Base-by-base conservation (phyloP, 2,888 invertebrate species). In the Caenorhabditis angaria region DNA sequence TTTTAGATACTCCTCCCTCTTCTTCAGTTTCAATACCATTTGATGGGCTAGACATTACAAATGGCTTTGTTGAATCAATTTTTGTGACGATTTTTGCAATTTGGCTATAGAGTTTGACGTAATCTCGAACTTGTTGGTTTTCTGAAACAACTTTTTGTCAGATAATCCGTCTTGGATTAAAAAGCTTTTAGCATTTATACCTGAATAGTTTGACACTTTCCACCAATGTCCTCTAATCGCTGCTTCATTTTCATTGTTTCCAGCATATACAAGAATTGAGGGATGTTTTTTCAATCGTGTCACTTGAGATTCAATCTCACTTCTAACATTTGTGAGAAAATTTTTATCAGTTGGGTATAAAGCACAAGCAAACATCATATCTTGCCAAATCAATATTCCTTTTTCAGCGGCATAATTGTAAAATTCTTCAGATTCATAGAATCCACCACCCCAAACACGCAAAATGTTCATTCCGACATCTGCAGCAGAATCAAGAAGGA, bases 361-460 rank as follows among this genome's bases (percentile, higher is more conserved):
- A 24, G 93, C 91, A 87, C 95, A 96, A 0, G 96, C 97, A 88
- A 96, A 99, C 92, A 96, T 94, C 87, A 97, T 92, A 88, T 99
- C 97, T 78, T 99, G 97, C 97, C 97, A 99, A 64, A 99, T 92
- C 84, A 97, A 90, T 56, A 97, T 92, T 0, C 97, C 97, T 59
- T 93, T 70, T 53, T 70, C 20, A n/a, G 64, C 41, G 2, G 77
- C 65, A 41, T 75, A 74, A 3, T 89, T 68, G 88, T 97, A 99
- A 88, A 97, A 96, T 66, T 91, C 91, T 80, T 96, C 93, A 0
- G 92, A 92, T 87, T 97, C 97, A 85, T 97, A 99, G 0, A 94
- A 90, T 0, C 96, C 97, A n/a, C 97, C 97, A 28, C 97, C 97
- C 97, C 97, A 99, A 1, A 97, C n/a, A 25, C 97, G 90, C 18